Evolutionary conservation across 2,888 invertebrate genomes (phyloP).

Genomic region (Stenodema calcarata): DNA sequence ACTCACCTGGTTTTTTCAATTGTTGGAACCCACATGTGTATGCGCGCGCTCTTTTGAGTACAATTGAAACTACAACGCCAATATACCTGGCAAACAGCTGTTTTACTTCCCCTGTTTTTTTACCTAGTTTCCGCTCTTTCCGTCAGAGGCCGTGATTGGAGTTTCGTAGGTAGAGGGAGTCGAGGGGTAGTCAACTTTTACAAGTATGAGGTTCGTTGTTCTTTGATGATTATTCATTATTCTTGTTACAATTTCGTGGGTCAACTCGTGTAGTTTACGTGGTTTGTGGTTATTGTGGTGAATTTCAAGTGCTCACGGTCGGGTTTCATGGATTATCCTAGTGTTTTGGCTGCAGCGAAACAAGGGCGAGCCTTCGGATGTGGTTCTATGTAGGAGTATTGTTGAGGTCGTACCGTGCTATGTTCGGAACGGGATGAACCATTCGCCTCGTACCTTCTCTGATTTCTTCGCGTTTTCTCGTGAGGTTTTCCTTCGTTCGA

Average conservation of each 20-base stretch:
- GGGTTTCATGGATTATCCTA: not conserved
- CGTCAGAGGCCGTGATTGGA: not conserved
- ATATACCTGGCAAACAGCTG: not conserved
- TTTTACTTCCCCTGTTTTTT: not conserved
- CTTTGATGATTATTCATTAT: not conserved
- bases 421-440: not conserved
- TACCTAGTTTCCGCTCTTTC: not conserved
- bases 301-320: not conserved
- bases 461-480: not conserved
- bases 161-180: not conserved
- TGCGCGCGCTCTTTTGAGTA: not conserved
- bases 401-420: conserved; percentile 24
- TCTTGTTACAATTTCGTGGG: not conserved
- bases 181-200: not conserved
- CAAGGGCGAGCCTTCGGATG: conserved; percentile 10
- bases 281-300: not conserved
- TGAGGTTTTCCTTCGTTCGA: not conserved
- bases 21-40: not conserved
- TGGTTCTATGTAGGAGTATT: conserved; percentile 20
- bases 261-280: not conserved
- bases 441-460: not conserved
- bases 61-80: not conserved
- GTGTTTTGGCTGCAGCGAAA: not conserved
- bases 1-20: too few relatives aligned
- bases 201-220: not conserved